Percentiles rank a stretch among this genome's conserved stretches.
Conservation (phyloP, 2,888 invertebrate genomes). For the Eupithecia insigniata region DNA sequence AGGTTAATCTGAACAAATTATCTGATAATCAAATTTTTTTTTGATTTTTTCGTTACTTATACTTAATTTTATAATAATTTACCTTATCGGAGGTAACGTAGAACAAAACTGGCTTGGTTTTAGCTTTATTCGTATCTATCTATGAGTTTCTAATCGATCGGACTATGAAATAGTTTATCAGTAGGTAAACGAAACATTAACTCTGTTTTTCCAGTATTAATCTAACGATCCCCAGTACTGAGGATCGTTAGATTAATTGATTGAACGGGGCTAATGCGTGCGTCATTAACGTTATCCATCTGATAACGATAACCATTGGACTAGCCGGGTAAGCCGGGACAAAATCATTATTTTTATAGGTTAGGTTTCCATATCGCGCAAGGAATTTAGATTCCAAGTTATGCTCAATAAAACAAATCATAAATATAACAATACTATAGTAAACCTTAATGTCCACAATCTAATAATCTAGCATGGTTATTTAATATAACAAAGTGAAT, state of each 20-base stretch:
- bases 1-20: no score
- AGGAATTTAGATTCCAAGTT: not conserved
- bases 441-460: constrained; percentile 64
- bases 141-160: no score
- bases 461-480: constrained; percentile 66
- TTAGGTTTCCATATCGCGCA: not conserved
- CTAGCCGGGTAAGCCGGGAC: not conserved
- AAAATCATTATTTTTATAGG: not conserved
- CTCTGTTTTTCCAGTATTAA: not conserved
- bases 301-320: not conserved
- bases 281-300: not conserved
- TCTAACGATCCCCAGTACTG: no score
- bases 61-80: no score
- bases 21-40: no score
- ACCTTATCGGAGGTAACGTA: not conserved
- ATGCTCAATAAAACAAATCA: constrained; percentile 23
- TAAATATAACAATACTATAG: constrained; percentile 45
- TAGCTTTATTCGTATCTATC: not conserved
- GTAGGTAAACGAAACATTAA: not conserved
- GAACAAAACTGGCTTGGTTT: not conserved
- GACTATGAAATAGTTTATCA: no score
- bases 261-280: not conserved
- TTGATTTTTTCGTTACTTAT: no score
- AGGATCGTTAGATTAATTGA: not conserved
- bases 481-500: constrained; percentile 64